These are phyloP conservation scores for Sebastes elongatus DNA, from an alignment of 2,797 vertebrate species.

Conservation along the genomic window DNA sequence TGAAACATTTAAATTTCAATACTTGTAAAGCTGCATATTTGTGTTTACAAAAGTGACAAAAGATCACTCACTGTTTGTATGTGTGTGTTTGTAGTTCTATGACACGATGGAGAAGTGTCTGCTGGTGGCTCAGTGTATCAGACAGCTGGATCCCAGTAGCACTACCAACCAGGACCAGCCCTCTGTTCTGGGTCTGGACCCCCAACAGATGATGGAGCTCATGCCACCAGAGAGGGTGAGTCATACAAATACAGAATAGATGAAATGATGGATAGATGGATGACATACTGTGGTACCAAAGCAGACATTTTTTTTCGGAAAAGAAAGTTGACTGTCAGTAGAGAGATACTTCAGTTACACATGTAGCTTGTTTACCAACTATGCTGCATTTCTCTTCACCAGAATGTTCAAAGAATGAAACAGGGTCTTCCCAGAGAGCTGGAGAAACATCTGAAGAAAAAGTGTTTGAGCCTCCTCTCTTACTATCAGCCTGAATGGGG, in stretches of 20 bases:
- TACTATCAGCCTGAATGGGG: conserved; percentile 87
- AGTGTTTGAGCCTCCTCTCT: conserved; percentile 80
- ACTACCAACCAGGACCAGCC: conserved; percentile 61
- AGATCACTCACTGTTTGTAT: background rate
- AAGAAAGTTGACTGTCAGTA: background rate
- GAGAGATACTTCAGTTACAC: background rate
- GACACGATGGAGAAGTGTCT: conserved; percentile 85
- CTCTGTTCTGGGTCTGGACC: conserved; percentile 78
- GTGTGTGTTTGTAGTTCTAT: conserved; percentile 76
- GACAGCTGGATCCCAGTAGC: conserved; percentile 72
- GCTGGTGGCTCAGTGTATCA: conserved; percentile 80
- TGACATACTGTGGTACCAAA: background rate
- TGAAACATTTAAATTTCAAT: accelerated
- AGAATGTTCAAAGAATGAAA: conserved; percentile 83
- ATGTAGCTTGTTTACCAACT: background rate
- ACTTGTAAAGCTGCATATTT: background rate
- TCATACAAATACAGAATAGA: background rate
- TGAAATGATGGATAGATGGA: too few relatives aligned
- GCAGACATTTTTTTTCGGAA: background rate
- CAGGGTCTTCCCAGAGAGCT: conserved; percentile 75
- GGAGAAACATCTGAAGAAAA: conserved; percentile 84
- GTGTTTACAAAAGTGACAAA: background rate
- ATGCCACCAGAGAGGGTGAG: conserved; percentile 84
- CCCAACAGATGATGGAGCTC: conserved; percentile 77
- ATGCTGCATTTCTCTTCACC: background rate